phyloP scores from a whole-genome alignment of 1,140 invertebrate species.

The Hycleus cichorii region DNA sequence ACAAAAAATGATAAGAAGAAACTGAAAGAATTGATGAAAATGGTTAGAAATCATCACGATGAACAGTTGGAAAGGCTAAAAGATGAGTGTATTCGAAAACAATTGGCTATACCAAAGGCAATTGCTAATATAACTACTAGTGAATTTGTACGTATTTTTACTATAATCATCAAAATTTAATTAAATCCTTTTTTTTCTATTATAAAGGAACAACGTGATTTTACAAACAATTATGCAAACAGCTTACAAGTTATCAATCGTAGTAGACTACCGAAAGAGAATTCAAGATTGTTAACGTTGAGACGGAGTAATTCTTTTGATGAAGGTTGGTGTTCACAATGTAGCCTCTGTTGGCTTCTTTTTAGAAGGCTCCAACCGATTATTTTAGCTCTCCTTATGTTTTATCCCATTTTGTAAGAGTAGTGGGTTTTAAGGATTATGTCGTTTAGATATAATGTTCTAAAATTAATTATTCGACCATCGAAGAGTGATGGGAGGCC shows the following conservation, averaged over 20 bases:
- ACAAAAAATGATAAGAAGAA: background rate
- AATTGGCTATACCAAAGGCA: background rate
- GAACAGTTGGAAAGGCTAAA: background rate
- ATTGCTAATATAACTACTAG: background rate
- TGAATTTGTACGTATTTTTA: background rate
- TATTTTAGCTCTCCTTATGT: too few species aligned
- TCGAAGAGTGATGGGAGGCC: too few species aligned
- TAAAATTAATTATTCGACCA: too few species aligned
- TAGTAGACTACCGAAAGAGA: background rate
- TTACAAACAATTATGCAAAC: background rate
- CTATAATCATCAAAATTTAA: background rate
- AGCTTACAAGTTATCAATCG: background rate
- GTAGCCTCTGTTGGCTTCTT: too few species aligned
- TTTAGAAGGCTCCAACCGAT: too few species aligned
- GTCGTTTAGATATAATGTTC: too few species aligned
- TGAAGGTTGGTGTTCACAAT: background rate
- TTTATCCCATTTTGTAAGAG: too few species aligned
- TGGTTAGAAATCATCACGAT: background rate
- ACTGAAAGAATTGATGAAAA: background rate
- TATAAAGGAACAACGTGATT: background rate
- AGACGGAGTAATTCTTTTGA: background rate
- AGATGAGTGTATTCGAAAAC: background rate
- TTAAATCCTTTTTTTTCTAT: background rate
- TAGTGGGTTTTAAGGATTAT: too few species aligned
- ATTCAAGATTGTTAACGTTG: background rate